phyloP scores from a whole-genome alignment of 2,888 invertebrate genomes.

The Caenorhabditis imperialis region DNA sequence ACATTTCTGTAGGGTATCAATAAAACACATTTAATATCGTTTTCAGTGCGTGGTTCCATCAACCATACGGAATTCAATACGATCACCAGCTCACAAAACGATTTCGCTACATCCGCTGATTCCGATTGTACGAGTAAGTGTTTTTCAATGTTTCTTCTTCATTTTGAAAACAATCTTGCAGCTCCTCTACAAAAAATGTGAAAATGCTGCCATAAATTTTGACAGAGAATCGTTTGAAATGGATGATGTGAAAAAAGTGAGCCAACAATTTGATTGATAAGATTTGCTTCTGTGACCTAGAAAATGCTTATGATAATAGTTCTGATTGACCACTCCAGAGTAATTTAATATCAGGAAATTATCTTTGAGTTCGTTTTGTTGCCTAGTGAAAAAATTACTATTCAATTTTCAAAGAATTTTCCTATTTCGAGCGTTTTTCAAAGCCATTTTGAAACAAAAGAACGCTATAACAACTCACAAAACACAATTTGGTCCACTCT shows the following conservation, averaged over 20 bases:
- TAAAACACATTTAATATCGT: slow-evolving; percentile 14
- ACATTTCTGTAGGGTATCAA: not conserved
- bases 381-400: too few species aligned
- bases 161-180: slow-evolving; percentile 7
- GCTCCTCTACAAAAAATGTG: slow-evolving; percentile 52
- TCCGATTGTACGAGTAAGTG: slow-evolving; percentile 48
- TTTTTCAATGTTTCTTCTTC: too few species aligned
- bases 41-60: slow-evolving; percentile 22
- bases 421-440: too few species aligned
- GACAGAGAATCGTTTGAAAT: slow-evolving; percentile 34
- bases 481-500: too few species aligned
- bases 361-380: too few species aligned
- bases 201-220: slow-evolving; percentile 28
- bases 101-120: slow-evolving; percentile 53
- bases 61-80: slow-evolving; percentile 11
- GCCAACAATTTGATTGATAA: not conserved
- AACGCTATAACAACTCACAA: too few species aligned
- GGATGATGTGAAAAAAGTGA: slow-evolving; percentile 52
- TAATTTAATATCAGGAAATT: too few species aligned
- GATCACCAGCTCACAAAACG: slow-evolving; percentile 2
- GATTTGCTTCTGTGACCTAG: too few species aligned
- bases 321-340: too few species aligned
- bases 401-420: too few species aligned
- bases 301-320: too few species aligned
- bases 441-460: too few species aligned